Evolutionary conservation across 2,797 vertebrate species (phyloP).

Genomic region (Sebastes flavidus): DNA sequence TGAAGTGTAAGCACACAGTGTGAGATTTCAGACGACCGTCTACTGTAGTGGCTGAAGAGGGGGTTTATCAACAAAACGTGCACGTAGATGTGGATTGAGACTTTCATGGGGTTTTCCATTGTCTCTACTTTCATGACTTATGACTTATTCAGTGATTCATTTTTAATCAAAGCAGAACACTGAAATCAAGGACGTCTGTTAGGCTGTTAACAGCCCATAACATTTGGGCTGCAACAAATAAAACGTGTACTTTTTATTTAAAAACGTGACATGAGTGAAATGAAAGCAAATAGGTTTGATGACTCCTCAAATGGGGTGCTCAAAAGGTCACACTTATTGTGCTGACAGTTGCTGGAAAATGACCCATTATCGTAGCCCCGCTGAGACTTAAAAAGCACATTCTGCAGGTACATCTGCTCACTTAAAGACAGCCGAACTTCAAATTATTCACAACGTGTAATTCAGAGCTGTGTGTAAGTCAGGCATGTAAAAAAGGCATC

Average conservation of each 20-base stretch:
- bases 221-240: conserved; percentile 23
- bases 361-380: background rate
- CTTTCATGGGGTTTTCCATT: conserved; percentile 15
- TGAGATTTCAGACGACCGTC: conserved; percentile 33
- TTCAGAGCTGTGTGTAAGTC: conserved; percentile 70
- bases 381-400: conserved; percentile 11
- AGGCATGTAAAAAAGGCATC: conserved; percentile 72
- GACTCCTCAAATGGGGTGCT: background rate
- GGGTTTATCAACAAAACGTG: conserved; percentile 12
- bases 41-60: background rate
- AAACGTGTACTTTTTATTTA: background rate
- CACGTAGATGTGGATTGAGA: conserved; percentile 15
- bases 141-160: conserved; percentile 35
- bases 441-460: conserved; percentile 65
- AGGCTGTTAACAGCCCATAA: conserved; percentile 2
- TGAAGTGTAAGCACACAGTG: conserved; percentile 23
- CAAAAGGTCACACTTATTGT: background rate
- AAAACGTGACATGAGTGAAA: background rate
- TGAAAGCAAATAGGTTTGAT: background rate
- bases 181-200: conserved; percentile 26
- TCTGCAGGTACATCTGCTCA: conserved; percentile 20
- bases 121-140: conserved; percentile 22
- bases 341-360: conserved; percentile 1
- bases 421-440: conserved; percentile 28
- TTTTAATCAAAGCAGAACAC: conserved; percentile 36